Base-by-base conservation (phyloP, 2,113 vertebrate genomes). In the Pterocles gutturalis region DNA sequence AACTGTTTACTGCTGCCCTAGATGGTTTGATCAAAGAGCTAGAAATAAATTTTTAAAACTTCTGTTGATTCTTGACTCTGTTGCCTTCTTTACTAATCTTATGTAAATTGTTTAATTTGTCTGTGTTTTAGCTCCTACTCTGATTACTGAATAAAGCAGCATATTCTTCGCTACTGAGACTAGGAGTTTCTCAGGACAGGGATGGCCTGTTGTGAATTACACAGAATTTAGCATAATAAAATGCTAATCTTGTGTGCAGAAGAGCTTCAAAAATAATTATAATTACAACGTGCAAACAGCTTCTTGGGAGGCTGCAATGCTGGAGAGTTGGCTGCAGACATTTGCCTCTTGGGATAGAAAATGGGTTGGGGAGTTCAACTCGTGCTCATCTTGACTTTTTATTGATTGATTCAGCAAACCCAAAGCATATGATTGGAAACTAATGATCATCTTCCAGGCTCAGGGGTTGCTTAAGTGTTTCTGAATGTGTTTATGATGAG, bases 401-500 rank as follows among this genome's bases (percentile, higher is more conserved):
- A 21, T 6, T 25, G 83, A 84, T 69, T 17, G 66, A 73, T 93
- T 43, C 90, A 72, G 61, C 48, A 49, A 88, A 89, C 48, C 58
- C 88, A 46, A 88, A 86, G 53, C 78, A 46, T 61, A 55, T 62
- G 90, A 97, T 69, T 48, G 93, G 92, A 96, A 95, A 96, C 26
- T 80, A 13, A 38, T 11, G 69, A 91, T 97, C 90, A 58, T 96
- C 83, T 94, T 85, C 87, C 82, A 80, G 82, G 65, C 72, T 73
- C 45, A 6, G 73, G 54, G 28, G 38, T 91, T 96, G 90, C 97
- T 96, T 90, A 96, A 97, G 93, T 48, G 92, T 95, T 80, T 83
- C 87, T 91, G 93, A 96, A 95, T 73, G 96, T 90, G 76, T 98
- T 97, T 95, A 90, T 90, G 96, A 94, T 28, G 95, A 93, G 97